Evolutionary conservation across 2,797 vertebrate genomes (phyloP).

Genomic region (Pseudocheirus occidentalis): DNA sequence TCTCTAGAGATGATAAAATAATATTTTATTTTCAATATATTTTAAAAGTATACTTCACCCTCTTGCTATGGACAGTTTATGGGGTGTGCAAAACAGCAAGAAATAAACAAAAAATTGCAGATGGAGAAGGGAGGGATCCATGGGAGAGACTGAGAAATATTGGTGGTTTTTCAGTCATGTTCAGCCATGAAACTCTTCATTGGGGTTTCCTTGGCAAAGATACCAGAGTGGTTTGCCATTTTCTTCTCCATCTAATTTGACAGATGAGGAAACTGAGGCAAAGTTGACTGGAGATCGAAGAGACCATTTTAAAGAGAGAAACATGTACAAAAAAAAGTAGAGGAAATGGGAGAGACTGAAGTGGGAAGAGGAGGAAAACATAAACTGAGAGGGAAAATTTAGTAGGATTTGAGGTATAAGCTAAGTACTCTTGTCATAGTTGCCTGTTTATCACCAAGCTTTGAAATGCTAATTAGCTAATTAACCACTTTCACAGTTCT

Average conservation of each 20-base stretch:
- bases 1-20: neutral
- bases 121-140: neutral
- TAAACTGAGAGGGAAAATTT: neutral
- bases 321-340: neutral
- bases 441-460: too few relatives aligned
- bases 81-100: neutral
- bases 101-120: neutral
- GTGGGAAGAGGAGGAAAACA: neutral
- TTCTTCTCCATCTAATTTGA: neutral
- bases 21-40: too few relatives aligned
- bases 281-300: neutral
- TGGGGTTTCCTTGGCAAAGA: neutral
- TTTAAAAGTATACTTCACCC: neutral
- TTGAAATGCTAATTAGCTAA: neutral
- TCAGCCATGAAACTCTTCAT: neutral
- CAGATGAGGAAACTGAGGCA: neutral
- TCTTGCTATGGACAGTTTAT: neutral
- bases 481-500: neutral
- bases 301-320: neutral
- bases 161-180: neutral
- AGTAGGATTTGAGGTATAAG: neutral
- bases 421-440: neutral
- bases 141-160: neutral
- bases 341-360: neutral
- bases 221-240: neutral